These are phyloP conservation scores for Pristionchus fissidentatus DNA, from an alignment of 2,888 invertebrate species.

Conservation along the genomic window DNA sequence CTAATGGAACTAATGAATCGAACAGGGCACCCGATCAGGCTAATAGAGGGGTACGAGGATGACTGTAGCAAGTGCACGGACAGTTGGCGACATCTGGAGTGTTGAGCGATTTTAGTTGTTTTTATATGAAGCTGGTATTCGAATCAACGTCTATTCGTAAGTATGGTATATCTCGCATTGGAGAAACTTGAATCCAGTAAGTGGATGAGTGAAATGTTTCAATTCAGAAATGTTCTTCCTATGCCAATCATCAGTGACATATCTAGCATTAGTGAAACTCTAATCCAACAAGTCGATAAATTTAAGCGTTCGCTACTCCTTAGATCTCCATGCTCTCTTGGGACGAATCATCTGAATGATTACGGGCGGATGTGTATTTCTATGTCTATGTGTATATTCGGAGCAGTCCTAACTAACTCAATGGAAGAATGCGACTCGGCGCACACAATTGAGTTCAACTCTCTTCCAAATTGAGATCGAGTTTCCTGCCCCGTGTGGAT, in stretches of 20 bases:
- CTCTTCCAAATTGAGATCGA: conserved; percentile 7
- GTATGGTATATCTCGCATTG: not conserved
- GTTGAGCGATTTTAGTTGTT: no score
- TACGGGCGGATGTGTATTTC: not conserved
- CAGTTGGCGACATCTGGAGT: not conserved
- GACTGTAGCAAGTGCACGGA: no score
- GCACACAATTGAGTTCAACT: conserved; percentile 15
- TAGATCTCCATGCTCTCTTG: no score
- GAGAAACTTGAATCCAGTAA: not conserved
- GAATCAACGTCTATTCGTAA: not conserved
- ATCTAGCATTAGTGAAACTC: no score
- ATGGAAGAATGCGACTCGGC: not conserved
- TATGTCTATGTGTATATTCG: not conserved
- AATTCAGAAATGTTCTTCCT: no score
- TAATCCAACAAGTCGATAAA: no score
- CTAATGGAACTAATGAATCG: conserved; percentile 37
- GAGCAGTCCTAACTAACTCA: not conserved
- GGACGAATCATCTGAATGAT: not conserved
- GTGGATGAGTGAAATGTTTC: no score
- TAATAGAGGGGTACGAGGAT: not conserved
- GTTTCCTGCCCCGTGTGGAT: not conserved
- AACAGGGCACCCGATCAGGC: not conserved
- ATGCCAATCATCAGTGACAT: no score
- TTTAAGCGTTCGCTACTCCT: no score
- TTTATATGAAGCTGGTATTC: not conserved